phyloP scores from a whole-genome alignment of 2,797 vertebrate species.

The Sebastes diaconus region DNA sequence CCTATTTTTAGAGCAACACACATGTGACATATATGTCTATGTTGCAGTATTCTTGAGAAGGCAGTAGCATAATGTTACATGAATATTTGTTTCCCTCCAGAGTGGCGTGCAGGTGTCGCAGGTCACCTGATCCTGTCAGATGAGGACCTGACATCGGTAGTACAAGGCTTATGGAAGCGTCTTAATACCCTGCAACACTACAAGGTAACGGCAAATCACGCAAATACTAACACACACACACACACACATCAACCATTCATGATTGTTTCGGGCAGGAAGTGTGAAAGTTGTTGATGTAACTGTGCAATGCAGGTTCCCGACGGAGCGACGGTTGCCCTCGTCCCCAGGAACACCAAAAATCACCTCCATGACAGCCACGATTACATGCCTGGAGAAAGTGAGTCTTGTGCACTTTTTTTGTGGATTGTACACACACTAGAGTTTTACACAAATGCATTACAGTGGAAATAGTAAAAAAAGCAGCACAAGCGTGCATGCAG shows the following conservation, averaged over 20 bases:
- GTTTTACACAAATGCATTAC: background rate
- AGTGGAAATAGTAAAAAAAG: no score
- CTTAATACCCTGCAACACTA: constrained; percentile 97
- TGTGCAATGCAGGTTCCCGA: constrained; percentile 89
- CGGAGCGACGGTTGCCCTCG: constrained; percentile 92
- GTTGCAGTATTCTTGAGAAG: background rate
- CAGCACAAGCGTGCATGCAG: no score
- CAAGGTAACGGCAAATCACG: constrained; percentile 83
- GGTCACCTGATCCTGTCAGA: constrained; percentile 97
- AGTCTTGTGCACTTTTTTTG: constrained; percentile 66
- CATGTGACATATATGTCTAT: background rate
- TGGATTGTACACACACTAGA: background rate
- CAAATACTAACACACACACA: background rate
- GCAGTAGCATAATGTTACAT: background rate
- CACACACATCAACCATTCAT: background rate
- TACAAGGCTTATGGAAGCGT: constrained; percentile 94
- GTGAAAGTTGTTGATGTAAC: background rate
- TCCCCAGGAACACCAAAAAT: constrained; percentile 92
- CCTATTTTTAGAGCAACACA: background rate
- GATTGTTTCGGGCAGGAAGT: background rate
- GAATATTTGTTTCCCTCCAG: constrained; percentile 64
- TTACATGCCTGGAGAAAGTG: constrained; percentile 96
- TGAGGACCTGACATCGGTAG: constrained; percentile 94
- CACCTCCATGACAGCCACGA: constrained; percentile 94
- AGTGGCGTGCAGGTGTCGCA: constrained; percentile 95